phyloP scores from a whole-genome alignment of 2,113 vertebrate genomes.

The Rhinogobius similis region DNA sequence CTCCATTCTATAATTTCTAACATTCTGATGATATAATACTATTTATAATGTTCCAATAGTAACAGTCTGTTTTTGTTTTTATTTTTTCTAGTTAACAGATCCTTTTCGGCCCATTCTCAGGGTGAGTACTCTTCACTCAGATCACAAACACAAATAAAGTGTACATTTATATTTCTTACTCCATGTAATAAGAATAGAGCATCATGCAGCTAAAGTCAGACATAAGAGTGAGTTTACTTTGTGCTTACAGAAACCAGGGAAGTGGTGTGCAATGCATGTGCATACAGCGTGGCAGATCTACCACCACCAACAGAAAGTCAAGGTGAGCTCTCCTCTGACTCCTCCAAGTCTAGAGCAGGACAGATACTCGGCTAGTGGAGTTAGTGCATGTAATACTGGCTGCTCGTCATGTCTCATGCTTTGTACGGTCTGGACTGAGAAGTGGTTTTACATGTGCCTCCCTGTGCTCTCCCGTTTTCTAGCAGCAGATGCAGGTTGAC shows the following conservation, averaged over 20 bases:
- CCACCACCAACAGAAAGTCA: conserved; percentile 98
- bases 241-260: conserved; percentile 90
- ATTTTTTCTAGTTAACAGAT: conserved; percentile 92
- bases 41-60: background rate
- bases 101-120: conserved; percentile 97
- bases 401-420: background rate
- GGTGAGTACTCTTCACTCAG: conserved; percentile 80
- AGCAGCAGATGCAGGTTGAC: conserved; percentile 99
- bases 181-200: background rate
- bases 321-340: conserved; percentile 83
- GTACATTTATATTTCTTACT: background rate
- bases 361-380: background rate
- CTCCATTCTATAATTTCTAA: too few relatives aligned
- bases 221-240: conserved; percentile 11
- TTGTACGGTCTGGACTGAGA: background rate
- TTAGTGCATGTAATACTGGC: background rate
- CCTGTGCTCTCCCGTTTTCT: conserved; percentile 67
- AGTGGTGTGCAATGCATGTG: conserved; percentile 98
- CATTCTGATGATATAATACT: too few relatives aligned
- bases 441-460: conserved; percentile 50
- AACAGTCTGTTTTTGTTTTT: conserved; percentile 60
- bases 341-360: background rate
- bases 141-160: conserved; percentile 10
- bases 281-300: conserved; percentile 99
- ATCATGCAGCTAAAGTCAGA: background rate